Conservation (phyloP, 2,888 invertebrate species). For the Meteorus colon region DNA sequence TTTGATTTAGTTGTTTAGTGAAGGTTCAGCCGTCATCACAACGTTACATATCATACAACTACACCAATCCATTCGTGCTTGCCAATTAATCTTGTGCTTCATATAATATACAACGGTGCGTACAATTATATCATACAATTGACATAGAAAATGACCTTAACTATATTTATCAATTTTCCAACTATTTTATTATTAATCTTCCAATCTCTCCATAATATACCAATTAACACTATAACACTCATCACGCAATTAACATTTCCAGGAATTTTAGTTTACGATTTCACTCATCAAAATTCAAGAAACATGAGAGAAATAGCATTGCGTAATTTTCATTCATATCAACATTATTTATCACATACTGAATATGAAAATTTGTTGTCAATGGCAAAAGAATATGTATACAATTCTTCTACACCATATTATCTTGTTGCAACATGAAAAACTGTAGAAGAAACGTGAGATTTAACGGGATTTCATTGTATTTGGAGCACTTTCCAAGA, state of each 20-base stretch:
- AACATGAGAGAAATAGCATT: background rate
- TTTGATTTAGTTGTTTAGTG: background rate
- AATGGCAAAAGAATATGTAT: background rate
- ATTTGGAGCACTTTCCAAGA: conserved; percentile 14
- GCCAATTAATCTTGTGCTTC: background rate
- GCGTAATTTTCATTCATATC: background rate
- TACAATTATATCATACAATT: background rate
- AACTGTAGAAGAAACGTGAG: background rate
- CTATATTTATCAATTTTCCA: background rate
- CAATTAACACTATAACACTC: background rate
- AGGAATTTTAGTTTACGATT: background rate
- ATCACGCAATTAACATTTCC: background rate
- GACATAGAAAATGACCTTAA: conserved; percentile 2
- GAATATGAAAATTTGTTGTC: background rate
- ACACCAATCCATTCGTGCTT: background rate
- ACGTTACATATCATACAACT: background rate
- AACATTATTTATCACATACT: background rate
- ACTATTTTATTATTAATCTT: background rate
- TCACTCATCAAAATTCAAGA: background rate
- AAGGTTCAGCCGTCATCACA: background rate
- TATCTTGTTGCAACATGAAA: background rate
- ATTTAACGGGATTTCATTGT: background rate
- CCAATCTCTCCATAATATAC: background rate
- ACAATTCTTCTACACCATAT: background rate
- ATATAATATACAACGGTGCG: conserved; percentile 1